Evolutionary conservation across 2,888 invertebrate genomes (phyloP).

Genomic region (Escarpia spicata): DNA sequence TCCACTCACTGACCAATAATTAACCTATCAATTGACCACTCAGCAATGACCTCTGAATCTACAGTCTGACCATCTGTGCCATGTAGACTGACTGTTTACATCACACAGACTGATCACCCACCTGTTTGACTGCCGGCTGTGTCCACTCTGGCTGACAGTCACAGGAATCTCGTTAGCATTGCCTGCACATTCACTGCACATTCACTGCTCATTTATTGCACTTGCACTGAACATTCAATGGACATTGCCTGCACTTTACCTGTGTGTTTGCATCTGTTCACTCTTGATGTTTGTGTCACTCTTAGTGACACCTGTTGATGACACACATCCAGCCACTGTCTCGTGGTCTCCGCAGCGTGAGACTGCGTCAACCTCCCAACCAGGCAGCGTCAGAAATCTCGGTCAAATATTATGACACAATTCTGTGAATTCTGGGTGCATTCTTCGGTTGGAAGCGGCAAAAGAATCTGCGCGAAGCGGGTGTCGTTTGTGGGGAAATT

Average conservation of each 20-base stretch:
- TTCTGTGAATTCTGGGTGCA: background rate
- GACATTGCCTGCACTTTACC: too few species aligned
- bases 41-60: background rate
- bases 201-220: too few species aligned
- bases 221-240: too few species aligned
- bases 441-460: background rate
- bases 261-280: background rate
- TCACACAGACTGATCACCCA: background rate
- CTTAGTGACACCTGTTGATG: background rate
- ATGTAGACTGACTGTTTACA: background rate
- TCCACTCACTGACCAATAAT: background rate
- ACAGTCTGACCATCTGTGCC: background rate
- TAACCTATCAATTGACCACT: background rate
- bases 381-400: background rate
- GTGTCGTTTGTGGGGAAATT: background rate
- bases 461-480: background rate
- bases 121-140: too few species aligned
- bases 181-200: too few species aligned
- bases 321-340: background rate
- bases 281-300: background rate
- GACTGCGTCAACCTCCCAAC: background rate
- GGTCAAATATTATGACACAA: background rate
- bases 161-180: too few species aligned
- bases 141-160: too few species aligned
- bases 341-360: background rate